Evolutionary conservation across 2,888 invertebrate genomes (phyloP).

Genomic region (Shargacucullia verbasci): DNA sequence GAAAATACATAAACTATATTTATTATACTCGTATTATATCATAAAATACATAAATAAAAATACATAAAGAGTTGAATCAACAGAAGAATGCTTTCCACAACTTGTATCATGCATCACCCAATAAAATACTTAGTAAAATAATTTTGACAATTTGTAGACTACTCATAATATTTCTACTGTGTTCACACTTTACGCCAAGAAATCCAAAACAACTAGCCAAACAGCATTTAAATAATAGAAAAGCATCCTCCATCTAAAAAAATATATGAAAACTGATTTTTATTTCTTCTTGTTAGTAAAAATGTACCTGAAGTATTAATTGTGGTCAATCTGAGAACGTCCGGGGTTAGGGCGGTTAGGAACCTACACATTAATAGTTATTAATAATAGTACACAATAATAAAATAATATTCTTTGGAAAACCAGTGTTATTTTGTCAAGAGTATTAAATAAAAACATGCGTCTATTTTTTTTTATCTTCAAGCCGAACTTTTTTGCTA

Average conservation of each 20-base stretch:
- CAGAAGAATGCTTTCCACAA: conserved; percentile 86
- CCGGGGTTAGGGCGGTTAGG: conserved; percentile 88
- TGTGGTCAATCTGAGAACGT: conserved; percentile 88
- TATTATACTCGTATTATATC: conserved; percentile 36
- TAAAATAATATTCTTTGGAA: conserved; percentile 50
- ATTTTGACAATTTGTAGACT: conserved; percentile 45
- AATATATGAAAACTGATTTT: conserved; percentile 55
- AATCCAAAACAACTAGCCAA: conserved; percentile 62
- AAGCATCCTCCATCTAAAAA: conserved; percentile 85
- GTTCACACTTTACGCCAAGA: conserved; percentile 55
- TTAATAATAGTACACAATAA: conserved; percentile 61
- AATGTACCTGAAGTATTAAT: conserved; percentile 87
- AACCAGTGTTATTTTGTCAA: conserved; percentile 63
- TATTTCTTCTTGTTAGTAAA: conserved; percentile 73
- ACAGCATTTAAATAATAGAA: conserved; percentile 75
- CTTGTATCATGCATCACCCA: conserved; percentile 58
- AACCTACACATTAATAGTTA: conserved; percentile 80
- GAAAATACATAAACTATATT: conserved; percentile 30
- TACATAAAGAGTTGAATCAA: conserved; percentile 43
- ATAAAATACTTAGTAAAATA: conserved; percentile 44
- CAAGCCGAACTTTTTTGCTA: conserved; percentile 47
- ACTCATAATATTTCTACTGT: conserved; percentile 53
- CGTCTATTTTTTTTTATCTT: conserved; percentile 58
- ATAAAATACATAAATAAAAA: conserved; percentile 27
- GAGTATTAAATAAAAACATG: conserved; percentile 59